These are phyloP conservation scores for Brachionus koreanus DNA, from an alignment of 1,140 invertebrate species.

Conservation along the genomic window DNA sequence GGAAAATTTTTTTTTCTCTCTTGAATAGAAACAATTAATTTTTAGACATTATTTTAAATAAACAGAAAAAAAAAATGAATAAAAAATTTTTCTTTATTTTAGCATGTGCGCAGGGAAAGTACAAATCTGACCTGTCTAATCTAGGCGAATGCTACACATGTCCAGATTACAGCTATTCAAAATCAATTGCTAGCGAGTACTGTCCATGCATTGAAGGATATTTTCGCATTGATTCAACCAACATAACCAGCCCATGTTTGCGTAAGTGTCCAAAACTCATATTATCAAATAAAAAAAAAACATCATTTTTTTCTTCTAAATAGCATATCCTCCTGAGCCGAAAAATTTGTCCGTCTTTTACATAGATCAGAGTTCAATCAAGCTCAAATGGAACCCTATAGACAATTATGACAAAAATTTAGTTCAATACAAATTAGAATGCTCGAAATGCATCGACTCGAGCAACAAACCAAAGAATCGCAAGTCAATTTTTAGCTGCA, in stretches of 20 bases:
- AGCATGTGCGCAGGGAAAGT: slow-evolving; percentile 33
- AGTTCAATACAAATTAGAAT: slow-evolving; percentile 37
- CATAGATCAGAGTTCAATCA: slow-evolving; percentile 25
- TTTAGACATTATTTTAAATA: not conserved
- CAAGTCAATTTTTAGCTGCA: not conserved
- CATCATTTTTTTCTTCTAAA: not conserved
- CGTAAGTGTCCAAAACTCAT: not conserved
- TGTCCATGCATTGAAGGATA: slow-evolving; percentile 31
- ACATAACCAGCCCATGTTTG: not conserved
- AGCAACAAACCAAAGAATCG: not conserved
- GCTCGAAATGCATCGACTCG: not conserved
- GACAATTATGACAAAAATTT: slow-evolving; percentile 31
- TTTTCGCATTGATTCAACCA: not conserved
- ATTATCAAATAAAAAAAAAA: not conserved
- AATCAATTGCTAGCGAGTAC: not conserved
- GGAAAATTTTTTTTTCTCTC: too few species aligned
- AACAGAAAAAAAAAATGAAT: not conserved
- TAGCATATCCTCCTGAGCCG: slow-evolving; percentile 28
- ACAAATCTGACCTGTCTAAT: slow-evolving; percentile 8
- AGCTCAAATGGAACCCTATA: slow-evolving; percentile 15
- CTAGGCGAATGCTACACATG: not conserved
- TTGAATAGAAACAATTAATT: too few species aligned
- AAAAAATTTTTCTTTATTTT: not conserved
- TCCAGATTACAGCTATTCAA: slow-evolving; percentile 32
- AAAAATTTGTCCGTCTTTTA: slow-evolving; percentile 35